phyloP scores from a whole-genome alignment of 2,888 invertebrate genomes.

The Mellilla xanthometata region DNA sequence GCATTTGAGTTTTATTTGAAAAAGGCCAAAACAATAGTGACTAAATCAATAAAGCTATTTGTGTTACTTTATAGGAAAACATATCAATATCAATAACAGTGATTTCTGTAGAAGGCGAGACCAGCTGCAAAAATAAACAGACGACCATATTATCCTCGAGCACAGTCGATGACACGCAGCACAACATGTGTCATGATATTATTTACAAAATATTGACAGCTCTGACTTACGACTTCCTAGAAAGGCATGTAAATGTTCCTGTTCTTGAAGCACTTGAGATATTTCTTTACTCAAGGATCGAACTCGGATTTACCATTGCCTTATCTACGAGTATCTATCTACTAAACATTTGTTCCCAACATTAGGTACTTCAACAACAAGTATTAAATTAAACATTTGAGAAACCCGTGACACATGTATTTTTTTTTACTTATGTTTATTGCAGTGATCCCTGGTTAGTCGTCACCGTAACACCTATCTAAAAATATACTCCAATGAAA shows the following conservation, averaged over 20 bases:
- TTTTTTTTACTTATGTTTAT: too few relatives aligned
- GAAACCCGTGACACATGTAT: too few relatives aligned
- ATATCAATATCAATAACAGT: background rate
- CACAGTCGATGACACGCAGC: slow-evolving; percentile 40
- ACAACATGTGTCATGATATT: slow-evolving; percentile 32
- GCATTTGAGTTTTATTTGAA: too few relatives aligned
- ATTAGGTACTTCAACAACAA: too few relatives aligned
- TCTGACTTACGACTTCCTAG: slow-evolving; percentile 34
- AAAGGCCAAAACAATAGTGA: background rate
- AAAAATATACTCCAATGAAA: too few relatives aligned
- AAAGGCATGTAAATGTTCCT: slow-evolving; percentile 30
- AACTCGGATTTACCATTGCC: too few relatives aligned
- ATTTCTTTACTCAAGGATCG: too few relatives aligned
- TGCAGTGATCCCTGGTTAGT: too few relatives aligned
- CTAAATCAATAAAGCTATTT: background rate
- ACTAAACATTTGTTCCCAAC: too few relatives aligned
- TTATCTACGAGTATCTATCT: slow-evolving; percentile 7
- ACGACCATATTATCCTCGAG: slow-evolving; percentile 5
- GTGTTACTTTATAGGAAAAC: too few relatives aligned
- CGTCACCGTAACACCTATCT: too few relatives aligned
- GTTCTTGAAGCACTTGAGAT: background rate
- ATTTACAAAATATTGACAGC: slow-evolving; percentile 39
- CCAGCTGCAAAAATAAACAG: slow-evolving; percentile 14
- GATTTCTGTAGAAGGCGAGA: background rate
- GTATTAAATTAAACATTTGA: too few relatives aligned